Conservation (phyloP, 2,888 invertebrate genomes). For the Nymphalis c-album region DNA sequence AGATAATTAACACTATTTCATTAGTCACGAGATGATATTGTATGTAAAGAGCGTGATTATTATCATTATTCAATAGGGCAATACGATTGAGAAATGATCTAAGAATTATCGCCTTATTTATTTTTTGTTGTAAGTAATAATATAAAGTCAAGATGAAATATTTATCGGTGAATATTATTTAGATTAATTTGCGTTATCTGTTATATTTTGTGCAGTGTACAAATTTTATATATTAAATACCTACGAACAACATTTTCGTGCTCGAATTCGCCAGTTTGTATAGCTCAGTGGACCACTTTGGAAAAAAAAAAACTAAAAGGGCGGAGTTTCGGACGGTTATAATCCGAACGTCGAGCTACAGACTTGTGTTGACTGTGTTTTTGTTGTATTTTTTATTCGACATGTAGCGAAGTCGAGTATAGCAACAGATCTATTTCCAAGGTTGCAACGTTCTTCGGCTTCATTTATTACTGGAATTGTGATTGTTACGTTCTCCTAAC, state of each 20-base stretch:
- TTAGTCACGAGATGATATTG: conserved; percentile 54
- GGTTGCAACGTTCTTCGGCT: conserved; percentile 61
- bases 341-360: conserved; percentile 64
- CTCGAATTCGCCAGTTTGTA: conserved; percentile 24
- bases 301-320: conserved; percentile 62
- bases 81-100: conserved; percentile 57
- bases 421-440: conserved; percentile 71
- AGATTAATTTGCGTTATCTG: conserved; percentile 18
- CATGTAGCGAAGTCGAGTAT: conserved; percentile 58
- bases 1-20: conserved; percentile 58
- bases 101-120: conserved; percentile 33
- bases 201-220: conserved; percentile 19
- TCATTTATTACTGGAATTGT: conserved; percentile 58
- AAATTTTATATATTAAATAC: conserved; percentile 14
- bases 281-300: conserved; percentile 28
- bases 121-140: conserved; percentile 2
- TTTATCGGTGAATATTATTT: not conserved
- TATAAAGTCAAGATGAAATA: not conserved
- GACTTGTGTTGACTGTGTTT: conserved; percentile 59
- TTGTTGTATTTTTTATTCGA: conserved; percentile 65
- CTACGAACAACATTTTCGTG: conserved; percentile 20
- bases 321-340: conserved; percentile 71
- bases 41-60: conserved; percentile 43
- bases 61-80: conserved; percentile 40
- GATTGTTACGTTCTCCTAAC: conserved; percentile 54